Percentiles rank a stretch among this genome's conserved stretches.
phyloP scores from a whole-genome alignment of 2,797 vertebrate genomes.

The Xenentodon cancila region DNA sequence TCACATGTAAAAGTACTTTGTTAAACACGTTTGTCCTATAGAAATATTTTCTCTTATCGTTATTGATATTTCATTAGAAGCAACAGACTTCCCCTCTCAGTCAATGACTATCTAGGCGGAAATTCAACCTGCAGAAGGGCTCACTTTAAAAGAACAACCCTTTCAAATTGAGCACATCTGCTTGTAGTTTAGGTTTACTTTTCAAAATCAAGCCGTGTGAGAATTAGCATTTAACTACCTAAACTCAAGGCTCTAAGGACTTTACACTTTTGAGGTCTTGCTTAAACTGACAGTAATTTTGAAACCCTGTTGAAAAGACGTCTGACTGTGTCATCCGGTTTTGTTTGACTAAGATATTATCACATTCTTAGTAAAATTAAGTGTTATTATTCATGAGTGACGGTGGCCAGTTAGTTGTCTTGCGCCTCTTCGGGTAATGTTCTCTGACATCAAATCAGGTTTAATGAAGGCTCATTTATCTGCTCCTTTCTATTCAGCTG shows the following conservation, averaged over 20 bases:
- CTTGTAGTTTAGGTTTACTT: conserved; percentile 18
- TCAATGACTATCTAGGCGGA: conserved; percentile 6
- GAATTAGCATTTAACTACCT: neutral
- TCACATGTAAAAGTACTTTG: too few species aligned
- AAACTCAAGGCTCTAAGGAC: neutral
- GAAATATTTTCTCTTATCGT: too few species aligned
- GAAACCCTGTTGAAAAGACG: conserved; percentile 8
- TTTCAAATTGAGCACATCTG: conserved; percentile 23
- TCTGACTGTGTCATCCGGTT: neutral
- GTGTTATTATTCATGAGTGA: neutral
- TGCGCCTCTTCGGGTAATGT: neutral
- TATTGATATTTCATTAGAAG: too few species aligned
- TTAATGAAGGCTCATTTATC: neutral
- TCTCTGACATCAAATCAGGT: neutral
- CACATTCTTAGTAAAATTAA: neutral
- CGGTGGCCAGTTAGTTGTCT: neutral
- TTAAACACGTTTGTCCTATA: too few species aligned
- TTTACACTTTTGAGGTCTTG: neutral
- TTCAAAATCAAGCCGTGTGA: conserved; percentile 9
- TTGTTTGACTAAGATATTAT: conserved; percentile 2
- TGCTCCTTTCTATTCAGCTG: neutral
- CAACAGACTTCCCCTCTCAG: too few species aligned
- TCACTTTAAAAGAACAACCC: conserved; percentile 22
- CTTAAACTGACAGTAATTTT: conserved; percentile 11
- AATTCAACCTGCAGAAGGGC: conserved; percentile 7